Evolutionary conservation across 2,797 vertebrate species (phyloP).

Genomic region (Thaleichthys pacificus): DNA sequence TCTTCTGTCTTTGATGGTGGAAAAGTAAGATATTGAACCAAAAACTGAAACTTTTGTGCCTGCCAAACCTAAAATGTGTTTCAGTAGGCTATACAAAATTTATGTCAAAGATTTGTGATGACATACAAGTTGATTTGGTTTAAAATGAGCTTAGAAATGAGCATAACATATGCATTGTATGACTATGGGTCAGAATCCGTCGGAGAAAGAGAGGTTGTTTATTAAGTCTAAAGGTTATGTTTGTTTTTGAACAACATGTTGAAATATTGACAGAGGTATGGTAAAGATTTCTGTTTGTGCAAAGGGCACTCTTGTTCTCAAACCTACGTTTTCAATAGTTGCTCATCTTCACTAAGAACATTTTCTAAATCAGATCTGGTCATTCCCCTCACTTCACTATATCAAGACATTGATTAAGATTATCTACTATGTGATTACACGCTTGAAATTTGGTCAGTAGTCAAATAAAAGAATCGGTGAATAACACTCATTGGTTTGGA

Average conservation of each 20-base stretch:
- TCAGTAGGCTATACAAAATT: no score
- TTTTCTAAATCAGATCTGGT: not conserved
- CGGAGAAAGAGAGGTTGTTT: not conserved
- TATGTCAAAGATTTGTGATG: no score
- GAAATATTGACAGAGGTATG: not conserved
- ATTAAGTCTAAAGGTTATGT: slow-evolving; percentile 2
- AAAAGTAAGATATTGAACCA: no score
- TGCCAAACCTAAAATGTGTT: no score
- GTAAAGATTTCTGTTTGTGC: not conserved
- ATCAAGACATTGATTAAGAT: slow-evolving; percentile 8
- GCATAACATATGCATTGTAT: no score
- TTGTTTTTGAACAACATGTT: not conserved
- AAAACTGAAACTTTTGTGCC: no score
- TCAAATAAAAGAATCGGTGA: slow-evolving; percentile 15
- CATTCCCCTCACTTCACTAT: not conserved
- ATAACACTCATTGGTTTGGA: slow-evolving; percentile 22
- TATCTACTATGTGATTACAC: not conserved
- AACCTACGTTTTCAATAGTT: not conserved
- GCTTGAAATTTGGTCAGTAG: slow-evolving; percentile 41
- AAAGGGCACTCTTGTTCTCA: not conserved
- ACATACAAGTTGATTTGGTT: no score
- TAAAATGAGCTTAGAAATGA: not conserved
- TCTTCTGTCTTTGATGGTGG: no score
- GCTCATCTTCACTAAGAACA: not conserved
- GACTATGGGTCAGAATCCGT: not conserved